Base-by-base conservation (phyloP, 2,797 vertebrate species). In the Psittacula derbiana region DNA sequence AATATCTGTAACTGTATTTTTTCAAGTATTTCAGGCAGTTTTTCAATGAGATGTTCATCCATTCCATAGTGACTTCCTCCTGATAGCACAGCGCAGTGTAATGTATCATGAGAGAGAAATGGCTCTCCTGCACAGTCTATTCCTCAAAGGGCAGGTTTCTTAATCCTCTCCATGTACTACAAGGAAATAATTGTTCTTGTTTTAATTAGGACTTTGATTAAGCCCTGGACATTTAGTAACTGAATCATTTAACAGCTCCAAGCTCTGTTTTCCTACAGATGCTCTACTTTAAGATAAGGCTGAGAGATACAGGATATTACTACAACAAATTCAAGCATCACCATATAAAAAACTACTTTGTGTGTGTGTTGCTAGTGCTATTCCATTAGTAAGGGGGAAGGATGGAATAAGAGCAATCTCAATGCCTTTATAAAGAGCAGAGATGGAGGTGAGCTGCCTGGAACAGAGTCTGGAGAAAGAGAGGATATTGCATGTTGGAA, bases 111-210 rank as follows among this genome's bases (percentile, higher is more conserved):
- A 50, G 25, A 84, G 43, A 85, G 18, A 71, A 85, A 12, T 33
- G 38, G 47, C 24, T 87, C 27, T 86, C 65, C 40, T 65, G 38
- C 52, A 64, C 10, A 38, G 31, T 44, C 8, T 72, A 27, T 40
- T 71, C 66, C 91, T 85, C 78, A 61, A 60, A 73, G n/a, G 31
- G 61, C 49, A 38, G 28, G 25, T 84, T 72, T 53, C 41, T 92
- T 81, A 80, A 70, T 87, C 31, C 15, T 92, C 31, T 69, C 27
- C 40, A 66, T 46, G 21, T 33, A 67, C 27, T 85, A 40, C 66
- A 93, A 92, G 57, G 87, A 92, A 94, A 86, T 91, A 89, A 46
- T 76, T 80, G 57, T 80, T 85, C 38, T 33, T 65, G 31, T 47
- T 95, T 92, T 81, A 92, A 83, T 91, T 92, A 65, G 1, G 21